These are phyloP conservation scores for Garrulus glandarius DNA, from an alignment of 2,797 vertebrate species.

Conservation along the genomic window DNA sequence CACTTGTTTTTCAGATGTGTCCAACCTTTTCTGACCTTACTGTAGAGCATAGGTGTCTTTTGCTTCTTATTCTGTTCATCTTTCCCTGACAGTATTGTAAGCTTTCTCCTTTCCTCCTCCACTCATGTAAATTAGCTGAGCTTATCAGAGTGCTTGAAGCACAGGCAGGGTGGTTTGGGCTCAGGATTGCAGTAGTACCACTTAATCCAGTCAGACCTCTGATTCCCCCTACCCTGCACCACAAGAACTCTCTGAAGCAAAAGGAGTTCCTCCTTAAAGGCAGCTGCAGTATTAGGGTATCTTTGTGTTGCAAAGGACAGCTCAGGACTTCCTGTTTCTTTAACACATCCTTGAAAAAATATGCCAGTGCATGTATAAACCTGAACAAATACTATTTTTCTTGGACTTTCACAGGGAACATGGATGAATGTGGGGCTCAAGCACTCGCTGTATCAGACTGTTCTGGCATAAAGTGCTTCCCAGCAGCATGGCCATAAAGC, in stretches of 20 bases:
- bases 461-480: background rate
- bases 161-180: background rate
- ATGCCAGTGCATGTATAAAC: background rate
- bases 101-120: background rate
- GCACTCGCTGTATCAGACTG: background rate
- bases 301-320: background rate
- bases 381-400: background rate
- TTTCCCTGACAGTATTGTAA: background rate
- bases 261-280: background rate
- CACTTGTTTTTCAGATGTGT: background rate
- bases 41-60: accelerated
- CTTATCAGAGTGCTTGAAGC: background rate
- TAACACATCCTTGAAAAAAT: background rate
- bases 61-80: background rate
- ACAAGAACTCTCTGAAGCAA: background rate
- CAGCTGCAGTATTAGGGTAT: background rate
- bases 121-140: background rate
- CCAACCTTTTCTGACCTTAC: background rate
- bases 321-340: background rate
- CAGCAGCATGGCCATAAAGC: background rate
- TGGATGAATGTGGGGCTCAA: background rate
- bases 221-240: background rate
- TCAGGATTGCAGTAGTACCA: background rate
- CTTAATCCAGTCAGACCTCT: background rate
- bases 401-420: background rate